phyloP scores from a whole-genome alignment of 1,140 invertebrate genomes.

The Dryas iulia region DNA sequence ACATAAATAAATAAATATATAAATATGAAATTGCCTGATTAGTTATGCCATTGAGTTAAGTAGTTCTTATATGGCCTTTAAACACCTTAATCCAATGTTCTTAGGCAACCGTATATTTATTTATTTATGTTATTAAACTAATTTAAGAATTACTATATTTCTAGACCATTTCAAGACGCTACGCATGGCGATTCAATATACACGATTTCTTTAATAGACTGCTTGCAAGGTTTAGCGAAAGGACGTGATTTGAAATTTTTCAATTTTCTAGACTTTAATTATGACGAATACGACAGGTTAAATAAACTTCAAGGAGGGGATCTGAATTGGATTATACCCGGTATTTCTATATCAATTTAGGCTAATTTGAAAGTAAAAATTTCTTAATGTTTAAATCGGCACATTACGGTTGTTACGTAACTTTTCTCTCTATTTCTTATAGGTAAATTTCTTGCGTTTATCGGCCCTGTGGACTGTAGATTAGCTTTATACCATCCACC shows the following conservation, averaged over 20 bases:
- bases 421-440: too few species aligned
- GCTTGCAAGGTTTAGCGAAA: conserved; percentile 92
- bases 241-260: conserved; percentile 93
- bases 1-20: too few species aligned
- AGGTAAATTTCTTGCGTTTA: conserved; percentile 97
- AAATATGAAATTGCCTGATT: too few species aligned
- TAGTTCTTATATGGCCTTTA: too few species aligned
- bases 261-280: conserved; percentile 96
- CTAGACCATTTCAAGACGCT: conserved; percentile 92
- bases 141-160: background rate
- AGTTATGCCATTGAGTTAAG: too few species aligned
- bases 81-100: too few species aligned
- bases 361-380: too few species aligned
- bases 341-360: conserved; percentile 45
- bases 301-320: conserved; percentile 98
- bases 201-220: conserved; percentile 92
- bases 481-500: conserved; percentile 94
- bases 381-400: too few species aligned
- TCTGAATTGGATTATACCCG: conserved; percentile 98
- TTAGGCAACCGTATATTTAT: too few species aligned
- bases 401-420: too few species aligned
- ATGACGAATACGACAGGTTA: conserved; percentile 94
- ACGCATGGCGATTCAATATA: conserved; percentile 89
- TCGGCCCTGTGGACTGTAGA: conserved; percentile 94
- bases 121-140: background rate